Evolutionary conservation across 2,888 invertebrate genomes (phyloP), one percentile per base, ranked within the genome.

Genomic region (Micropterix aruncella): DNA sequence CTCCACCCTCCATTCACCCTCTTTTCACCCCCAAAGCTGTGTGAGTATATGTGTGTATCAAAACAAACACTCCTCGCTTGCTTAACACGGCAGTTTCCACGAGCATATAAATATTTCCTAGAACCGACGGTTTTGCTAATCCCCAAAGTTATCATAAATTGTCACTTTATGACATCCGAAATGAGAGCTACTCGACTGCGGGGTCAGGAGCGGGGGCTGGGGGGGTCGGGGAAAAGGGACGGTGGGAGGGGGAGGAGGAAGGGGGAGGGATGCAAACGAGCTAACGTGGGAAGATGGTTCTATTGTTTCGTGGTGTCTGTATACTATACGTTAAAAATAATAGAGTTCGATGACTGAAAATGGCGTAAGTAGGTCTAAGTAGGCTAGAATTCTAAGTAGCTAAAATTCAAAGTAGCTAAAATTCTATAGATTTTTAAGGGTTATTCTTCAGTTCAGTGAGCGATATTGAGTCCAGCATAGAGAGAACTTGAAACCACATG

Each of bases 131-230:
- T 47, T 50, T 45, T 60, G 69, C 70, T 70, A 70, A 71, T 70
- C 70, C 70, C 63, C 49, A 60, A 60, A 64, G 67, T 69, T 70
- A 71, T 70, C 71, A 70, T 71, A 71, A 71, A 71, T 71, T 68
- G 70, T 70, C 70, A 70, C 69, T 70, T 71, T 71, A 71, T 70
- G 71, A 71, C 70, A 70, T 71, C 70, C 69, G 62, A 67, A 70
- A 68, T 65, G 70, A 51, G 50, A 50, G 49, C 48, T 44, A 46
- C 47, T 44, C 46, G 44, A 43, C 44, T 44, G 47, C 44, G 46
- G 41, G 17, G 38, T 42, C 46, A 45, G 43, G 41, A 47, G 52
- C 49, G 50, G 42, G 48, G 63, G 58, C 58, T 61, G 56, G 61
- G 59, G 58, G 47, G 48, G 48, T 49, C 54, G 55, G 50, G 50